These are phyloP conservation scores for Apotomis betuletana DNA, from an alignment of 2,888 invertebrate species.

Conservation along the genomic window DNA sequence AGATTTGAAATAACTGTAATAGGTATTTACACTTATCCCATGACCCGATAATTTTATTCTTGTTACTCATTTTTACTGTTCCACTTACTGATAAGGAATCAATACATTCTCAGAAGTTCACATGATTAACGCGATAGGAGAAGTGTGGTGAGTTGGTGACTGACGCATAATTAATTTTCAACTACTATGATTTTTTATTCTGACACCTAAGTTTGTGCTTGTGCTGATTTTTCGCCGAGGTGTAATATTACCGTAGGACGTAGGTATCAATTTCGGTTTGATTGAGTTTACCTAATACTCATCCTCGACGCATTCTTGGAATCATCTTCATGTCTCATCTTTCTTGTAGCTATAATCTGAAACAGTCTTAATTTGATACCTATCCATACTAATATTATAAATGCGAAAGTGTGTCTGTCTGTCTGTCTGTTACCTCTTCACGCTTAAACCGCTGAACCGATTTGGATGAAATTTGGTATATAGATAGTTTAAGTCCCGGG, in stretches of 20 bases:
- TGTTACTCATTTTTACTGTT: conserved; percentile 41
- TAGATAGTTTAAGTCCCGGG: no score
- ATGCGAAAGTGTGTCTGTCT: no score
- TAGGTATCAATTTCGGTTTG: conserved; percentile 8
- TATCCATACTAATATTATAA: no score
- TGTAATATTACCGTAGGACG: conserved; percentile 12
- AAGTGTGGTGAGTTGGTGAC: conserved; percentile 36
- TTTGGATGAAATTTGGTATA: no score
- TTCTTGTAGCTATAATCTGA: conserved; percentile 20
- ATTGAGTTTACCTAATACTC: conserved; percentile 18
- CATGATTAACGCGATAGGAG: conserved; percentile 39
- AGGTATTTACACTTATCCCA: conserved; percentile 21
- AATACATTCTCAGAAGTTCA: conserved; percentile 39
- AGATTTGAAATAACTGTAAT: not conserved
- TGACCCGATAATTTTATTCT: conserved; percentile 39
- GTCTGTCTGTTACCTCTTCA: no score
- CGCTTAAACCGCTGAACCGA: no score
- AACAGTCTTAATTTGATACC: conserved; percentile 18
- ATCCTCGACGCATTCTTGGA: conserved; percentile 18
- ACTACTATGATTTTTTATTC: conserved; percentile 33
- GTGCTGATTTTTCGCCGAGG: conserved; percentile 13
- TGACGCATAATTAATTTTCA: conserved; percentile 29
- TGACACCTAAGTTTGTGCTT: conserved; percentile 4
- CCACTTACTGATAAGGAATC: conserved; percentile 41
- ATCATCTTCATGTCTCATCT: conserved; percentile 13